Base-by-base conservation (phyloP, 2,888 invertebrate genomes). In the Eurytoma californica region DNA sequence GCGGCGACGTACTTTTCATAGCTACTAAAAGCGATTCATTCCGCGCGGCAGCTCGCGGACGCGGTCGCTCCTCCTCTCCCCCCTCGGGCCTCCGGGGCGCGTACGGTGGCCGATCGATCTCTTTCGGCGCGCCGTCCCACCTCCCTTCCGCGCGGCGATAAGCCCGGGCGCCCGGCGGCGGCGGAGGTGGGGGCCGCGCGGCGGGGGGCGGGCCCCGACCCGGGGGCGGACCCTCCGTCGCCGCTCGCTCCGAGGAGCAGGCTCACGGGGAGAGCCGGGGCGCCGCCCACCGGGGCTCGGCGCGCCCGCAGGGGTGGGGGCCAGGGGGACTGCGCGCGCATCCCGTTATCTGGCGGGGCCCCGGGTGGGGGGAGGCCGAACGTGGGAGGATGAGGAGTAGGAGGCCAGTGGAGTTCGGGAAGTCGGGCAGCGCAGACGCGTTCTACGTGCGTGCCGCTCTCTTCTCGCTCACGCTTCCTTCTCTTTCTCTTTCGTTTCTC, bases 361-460 rank as follows among this genome's bases (percentile, higher is more conserved):
- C 9, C 39, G 51, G 49, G 69, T 49, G 78, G 80, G 75, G 78
- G 78, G 68, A 72, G 81, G 84, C 83, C 85, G 84, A 82, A 86
- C 87, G 88, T 87, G 87, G 89, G 89, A 88, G 89, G 88, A 86
- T 87, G 87, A 87, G 88, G 87, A 87, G 86, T 87, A 86, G 86
- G 75, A 85, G 86, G 86, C 85, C 89, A 89, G 90, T 89, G 89
- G 86, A 86, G 90, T 88, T 87, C 90, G 89, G 89, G 88, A 87
- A 89, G 88, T 89, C 89, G 89, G 86, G 87, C 86, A 89, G 90
- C 90, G 90, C 88, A 88, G 90, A 90, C 90, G 90, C 89, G 88
- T 89, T 47, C 53, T 53, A 61, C 68, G 68, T 60, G 30, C 72
- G 47, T 67, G 68, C 66, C 49, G 53, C 67, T 57, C 14, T 49